Base-by-base conservation (phyloP, 2,113 vertebrate genomes). In the Atrichornis clamosus region DNA sequence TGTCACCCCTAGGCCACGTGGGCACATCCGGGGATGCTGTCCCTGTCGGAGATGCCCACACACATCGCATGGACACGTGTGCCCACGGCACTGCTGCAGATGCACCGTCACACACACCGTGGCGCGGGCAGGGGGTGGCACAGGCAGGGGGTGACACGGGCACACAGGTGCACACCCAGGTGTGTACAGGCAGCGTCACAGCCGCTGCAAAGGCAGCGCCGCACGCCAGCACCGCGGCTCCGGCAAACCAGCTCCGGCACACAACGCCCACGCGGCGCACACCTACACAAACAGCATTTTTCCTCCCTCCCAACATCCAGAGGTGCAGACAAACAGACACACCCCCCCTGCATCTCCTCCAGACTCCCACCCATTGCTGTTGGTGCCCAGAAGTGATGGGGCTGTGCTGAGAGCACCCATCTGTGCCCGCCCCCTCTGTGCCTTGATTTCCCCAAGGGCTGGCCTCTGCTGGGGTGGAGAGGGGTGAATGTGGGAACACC, bases 91-190 rank as follows among this genome's bases (percentile, higher is more conserved):
- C 5, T 2, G 7, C 73, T 78, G n/a, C 47, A 67, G 42, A 10
- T 23, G 5, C 0, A 0, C 28, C 0, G 1, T 65, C 49, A 10
- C 52, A 23, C 3, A 0, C 37, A 9, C 8, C 0, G 0, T n/a
- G 53, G 24, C 3, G 1, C 0, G 5, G 55, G 35, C 44, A 53
- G 53, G 67, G 39, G 39, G 39, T 41, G 39, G 33, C 39, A 42
- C 2, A 13, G 41, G 28, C 62, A 8, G 21, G 62, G 67, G 18
- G 39, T 89, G 56, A 2, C 46, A 44, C 0, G 2, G 33, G n/a
- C 58, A 49, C 2, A 1, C 11, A 26, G 47, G n/a, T 0, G 13
- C 55, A 15, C 67, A n/a, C 9, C 32, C 70, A 56, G 42, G 19
- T 64, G 12, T n/a, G 44, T 15, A 6, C 46, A 5, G 10, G 11